Evolutionary conservation across 2,113 vertebrate genomes (phyloP).

Genomic region (Myrmecophaga tridactyla): DNA sequence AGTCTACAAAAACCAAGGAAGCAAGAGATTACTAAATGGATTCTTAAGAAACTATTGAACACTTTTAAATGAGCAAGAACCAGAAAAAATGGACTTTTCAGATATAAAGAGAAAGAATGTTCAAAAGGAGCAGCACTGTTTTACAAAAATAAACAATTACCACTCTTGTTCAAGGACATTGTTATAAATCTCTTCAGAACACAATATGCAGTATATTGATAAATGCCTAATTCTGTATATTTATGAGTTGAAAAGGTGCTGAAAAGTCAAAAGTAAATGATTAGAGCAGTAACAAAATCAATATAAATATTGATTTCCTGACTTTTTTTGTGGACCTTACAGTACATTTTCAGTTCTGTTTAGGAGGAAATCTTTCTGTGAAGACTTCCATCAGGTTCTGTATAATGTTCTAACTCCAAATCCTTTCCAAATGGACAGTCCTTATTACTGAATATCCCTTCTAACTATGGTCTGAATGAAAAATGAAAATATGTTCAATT

Average conservation of each 20-base stretch:
- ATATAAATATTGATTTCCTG: slow-evolving; percentile 17
- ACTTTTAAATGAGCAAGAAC: background rate
- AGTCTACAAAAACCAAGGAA: background rate
- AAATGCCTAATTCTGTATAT: slow-evolving; percentile 1
- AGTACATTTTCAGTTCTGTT: slow-evolving; percentile 26
- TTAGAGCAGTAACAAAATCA: slow-evolving; percentile 35
- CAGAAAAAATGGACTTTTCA: background rate
- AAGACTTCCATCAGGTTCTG: background rate
- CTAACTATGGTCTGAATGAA: background rate
- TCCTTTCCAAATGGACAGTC: background rate
- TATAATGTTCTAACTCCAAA: background rate
- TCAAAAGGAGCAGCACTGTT: background rate
- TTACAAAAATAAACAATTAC: background rate
- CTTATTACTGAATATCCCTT: background rate
- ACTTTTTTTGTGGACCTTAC: background rate
- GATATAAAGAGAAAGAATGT: background rate
- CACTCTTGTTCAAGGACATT: background rate
- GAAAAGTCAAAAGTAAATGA: slow-evolving; percentile 8
- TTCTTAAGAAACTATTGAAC: background rate
- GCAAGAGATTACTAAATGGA: background rate
- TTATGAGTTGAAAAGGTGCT: background rate
- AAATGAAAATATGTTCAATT: background rate
- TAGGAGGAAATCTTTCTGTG: slow-evolving; percentile 6
- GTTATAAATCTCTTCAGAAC: background rate
- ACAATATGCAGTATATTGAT: background rate